phyloP scores from a whole-genome alignment of 2,888 invertebrate species.

The Drosophila borealis region DNA sequence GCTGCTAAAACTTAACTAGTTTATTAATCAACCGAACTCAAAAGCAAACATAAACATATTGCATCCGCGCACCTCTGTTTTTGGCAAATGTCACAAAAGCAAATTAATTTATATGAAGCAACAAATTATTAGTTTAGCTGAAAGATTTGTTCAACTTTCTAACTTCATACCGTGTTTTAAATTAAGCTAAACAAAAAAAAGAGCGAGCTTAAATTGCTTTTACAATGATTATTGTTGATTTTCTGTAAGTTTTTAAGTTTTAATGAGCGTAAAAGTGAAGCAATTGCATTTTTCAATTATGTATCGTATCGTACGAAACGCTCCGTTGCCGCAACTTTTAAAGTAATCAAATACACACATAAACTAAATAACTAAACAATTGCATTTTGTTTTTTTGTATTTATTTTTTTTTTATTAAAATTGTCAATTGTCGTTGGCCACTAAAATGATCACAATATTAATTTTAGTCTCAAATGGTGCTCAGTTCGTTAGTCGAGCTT shows the following conservation, averaged over 20 bases:
- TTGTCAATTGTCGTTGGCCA: conserved; percentile 69
- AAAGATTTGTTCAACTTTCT: conserved; percentile 51
- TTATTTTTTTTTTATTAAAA: conserved; percentile 20
- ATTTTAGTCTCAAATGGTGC: conserved; percentile 55
- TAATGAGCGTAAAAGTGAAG: conserved; percentile 76
- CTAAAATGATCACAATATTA: conserved; percentile 70
- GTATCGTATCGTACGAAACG: conserved; percentile 68
- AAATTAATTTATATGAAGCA: conserved; percentile 38
- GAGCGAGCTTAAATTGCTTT: conserved; percentile 63
- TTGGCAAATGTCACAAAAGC: conserved; percentile 57
- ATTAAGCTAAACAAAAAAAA: conserved; percentile 57
- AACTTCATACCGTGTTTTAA: conserved; percentile 59
- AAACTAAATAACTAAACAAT: conserved; percentile 54
- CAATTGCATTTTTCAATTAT: conserved; percentile 83
- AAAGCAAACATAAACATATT: conserved; percentile 57
- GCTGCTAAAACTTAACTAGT: conserved; percentile 67
- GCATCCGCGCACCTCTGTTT: conserved; percentile 67
- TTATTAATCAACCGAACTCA: conserved; percentile 72
- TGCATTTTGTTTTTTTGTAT: conserved; percentile 46
- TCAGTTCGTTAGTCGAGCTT: conserved; percentile 8
- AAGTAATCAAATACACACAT: conserved; percentile 71
- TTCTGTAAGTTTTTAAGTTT: conserved; percentile 79
- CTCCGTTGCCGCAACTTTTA: conserved; percentile 75
- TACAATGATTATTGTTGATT: conserved; percentile 72
- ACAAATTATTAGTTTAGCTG: conserved; percentile 31